Evolutionary conservation across 2,888 invertebrate genomes (phyloP), one percentile per base, ranked within the genome.

Genomic region (Hybos culiciformis): DNA sequence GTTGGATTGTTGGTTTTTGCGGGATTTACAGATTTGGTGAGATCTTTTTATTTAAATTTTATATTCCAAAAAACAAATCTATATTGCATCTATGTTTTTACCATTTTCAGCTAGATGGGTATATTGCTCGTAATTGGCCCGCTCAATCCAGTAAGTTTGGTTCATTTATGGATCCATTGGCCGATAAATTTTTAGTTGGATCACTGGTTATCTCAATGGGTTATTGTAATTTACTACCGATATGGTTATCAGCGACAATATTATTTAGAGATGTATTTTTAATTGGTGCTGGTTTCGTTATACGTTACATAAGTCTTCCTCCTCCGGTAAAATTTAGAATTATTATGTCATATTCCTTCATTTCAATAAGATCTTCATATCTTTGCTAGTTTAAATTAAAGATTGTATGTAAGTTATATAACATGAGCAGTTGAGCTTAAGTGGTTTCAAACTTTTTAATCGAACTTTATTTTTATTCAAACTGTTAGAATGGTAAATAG

Each of bases 151-250:
- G 94, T 21, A 86, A 87, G 60, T 75, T 92, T 59, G 97, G 97
- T 0, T 92, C 92, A 45, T 92, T 94, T 57, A 66, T 98, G 14
- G 97, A 98, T 67, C 97, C 97, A 0, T 77, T 94, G 71, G 97
- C 97, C 3, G 97, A 98, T 63, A 98, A 98, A 70, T 71, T 96
- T 29, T 71, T 98, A 3, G 80, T 97, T 51, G 88, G 85, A 11
- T 85, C 87, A 2, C 68, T 97, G 43, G 92, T 92, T 56, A 68
- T 94, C 40, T 78, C 91, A 0, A 70, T 97, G 47, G 87, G 93
- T 15, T 85, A 83, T 66, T 82, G 83, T 45, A 77, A 79, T 49
- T 68, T 94, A 42, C 83, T 97, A 59, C 96, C 97, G 37, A 62
- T 84, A 33, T 70, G 77, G 44, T 66, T 91, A 37, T 88, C 93